Evolutionary conservation across 2,797 vertebrate genomes (phyloP).

Genomic region (Synanceia verrucosa): DNA sequence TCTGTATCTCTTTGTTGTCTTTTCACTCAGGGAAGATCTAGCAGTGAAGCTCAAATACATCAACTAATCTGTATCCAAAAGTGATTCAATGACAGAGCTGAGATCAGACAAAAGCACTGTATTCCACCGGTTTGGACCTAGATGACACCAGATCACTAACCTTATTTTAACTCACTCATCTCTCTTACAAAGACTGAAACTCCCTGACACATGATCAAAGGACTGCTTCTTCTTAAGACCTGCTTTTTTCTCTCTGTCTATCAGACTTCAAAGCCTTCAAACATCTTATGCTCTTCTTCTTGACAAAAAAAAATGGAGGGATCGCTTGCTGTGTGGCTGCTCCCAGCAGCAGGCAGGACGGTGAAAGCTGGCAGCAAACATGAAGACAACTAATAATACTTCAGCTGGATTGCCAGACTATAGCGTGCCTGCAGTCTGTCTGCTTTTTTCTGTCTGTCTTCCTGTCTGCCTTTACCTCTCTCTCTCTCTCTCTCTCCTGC

Average conservation of each 20-base stretch:
- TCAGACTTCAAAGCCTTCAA: conserved; percentile 77
- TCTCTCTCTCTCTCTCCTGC: background rate
- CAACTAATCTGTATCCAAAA: conserved; percentile 62
- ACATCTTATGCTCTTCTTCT: conserved; percentile 68
- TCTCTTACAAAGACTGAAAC: conserved; percentile 75
- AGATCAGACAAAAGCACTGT: conserved; percentile 59
- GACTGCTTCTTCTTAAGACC: conserved; percentile 64
- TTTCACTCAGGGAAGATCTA: conserved; percentile 48
- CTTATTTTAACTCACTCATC: conserved; percentile 78
- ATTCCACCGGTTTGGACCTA: conserved; percentile 42
- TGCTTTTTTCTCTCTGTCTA: conserved; percentile 61
- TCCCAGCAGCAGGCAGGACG: conserved; percentile 49
- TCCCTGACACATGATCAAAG: conserved; percentile 82
- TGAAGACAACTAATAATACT: conserved; percentile 58
- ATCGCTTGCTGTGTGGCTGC: conserved; percentile 31
- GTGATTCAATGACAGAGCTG: conserved; percentile 45
- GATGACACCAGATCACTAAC: conserved; percentile 58
- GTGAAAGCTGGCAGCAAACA: conserved; percentile 64
- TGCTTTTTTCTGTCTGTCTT: conserved; percentile 9
- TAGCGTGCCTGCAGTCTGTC: conserved; percentile 8
- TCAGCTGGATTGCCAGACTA: conserved; percentile 24
- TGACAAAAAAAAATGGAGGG: conserved; percentile 47
- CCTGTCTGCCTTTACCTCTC: conserved; percentile 1
- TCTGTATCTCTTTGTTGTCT: conserved; percentile 62
- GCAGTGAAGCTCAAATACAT: conserved; percentile 41